Conservation (phyloP, 2,113 vertebrate species). For the Rostratula benghalensis region DNA sequence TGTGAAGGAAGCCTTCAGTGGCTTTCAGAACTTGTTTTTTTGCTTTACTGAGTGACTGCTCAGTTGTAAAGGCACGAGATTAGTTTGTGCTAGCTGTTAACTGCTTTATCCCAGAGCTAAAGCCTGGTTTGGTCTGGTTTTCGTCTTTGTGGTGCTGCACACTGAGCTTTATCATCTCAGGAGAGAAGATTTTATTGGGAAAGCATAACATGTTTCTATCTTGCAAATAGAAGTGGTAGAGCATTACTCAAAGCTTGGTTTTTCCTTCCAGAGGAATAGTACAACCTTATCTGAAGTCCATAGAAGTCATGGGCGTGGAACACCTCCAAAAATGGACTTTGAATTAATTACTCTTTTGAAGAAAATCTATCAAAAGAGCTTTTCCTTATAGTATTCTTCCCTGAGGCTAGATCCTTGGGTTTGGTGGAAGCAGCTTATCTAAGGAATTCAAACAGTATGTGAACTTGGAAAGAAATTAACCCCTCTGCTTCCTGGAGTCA, state of each 20-base stretch:
- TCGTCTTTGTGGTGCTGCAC: background rate
- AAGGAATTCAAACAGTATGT: constrained; percentile 68
- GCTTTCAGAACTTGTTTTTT: constrained; percentile 47
- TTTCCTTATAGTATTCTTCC: constrained; percentile 42
- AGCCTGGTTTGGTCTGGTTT: constrained; percentile 2
- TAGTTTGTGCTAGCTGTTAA: constrained; percentile 9
- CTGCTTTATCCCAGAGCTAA: background rate
- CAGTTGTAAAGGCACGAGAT: constrained; percentile 24
- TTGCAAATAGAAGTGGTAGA: background rate
- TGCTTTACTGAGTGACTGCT: background rate
- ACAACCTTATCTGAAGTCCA: background rate
- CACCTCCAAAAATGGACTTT: constrained; percentile 12
- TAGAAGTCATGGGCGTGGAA: background rate
- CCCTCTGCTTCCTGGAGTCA: background rate
- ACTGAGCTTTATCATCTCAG: background rate
- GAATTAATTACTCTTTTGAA: constrained; percentile 52
- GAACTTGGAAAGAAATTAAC: constrained; percentile 52
- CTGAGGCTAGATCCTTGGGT: constrained; percentile 22
- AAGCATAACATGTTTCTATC: background rate
- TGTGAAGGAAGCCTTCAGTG: background rate
- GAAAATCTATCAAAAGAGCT: constrained; percentile 44
- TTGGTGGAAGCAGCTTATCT: constrained; percentile 70
- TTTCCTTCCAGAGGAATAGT: background rate
- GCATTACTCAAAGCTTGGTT: background rate
- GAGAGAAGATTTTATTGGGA: background rate